phyloP scores from a whole-genome alignment of 2,113 vertebrate species.

The Upupa epops region DNA sequence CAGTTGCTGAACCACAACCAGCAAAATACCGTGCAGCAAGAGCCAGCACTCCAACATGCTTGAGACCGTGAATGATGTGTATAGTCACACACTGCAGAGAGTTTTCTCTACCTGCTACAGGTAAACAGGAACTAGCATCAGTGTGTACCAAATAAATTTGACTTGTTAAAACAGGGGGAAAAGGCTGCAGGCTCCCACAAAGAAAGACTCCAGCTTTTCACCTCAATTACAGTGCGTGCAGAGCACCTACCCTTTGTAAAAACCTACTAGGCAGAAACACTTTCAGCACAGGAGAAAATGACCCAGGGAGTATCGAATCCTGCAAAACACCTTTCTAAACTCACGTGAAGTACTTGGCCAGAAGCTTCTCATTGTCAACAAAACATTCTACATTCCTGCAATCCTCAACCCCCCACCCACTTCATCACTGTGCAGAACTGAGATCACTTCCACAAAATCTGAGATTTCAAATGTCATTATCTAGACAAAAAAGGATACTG shows the following conservation, averaged over 20 bases:
- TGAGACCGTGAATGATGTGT: not conserved
- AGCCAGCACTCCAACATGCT: not conserved
- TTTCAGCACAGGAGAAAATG: not conserved
- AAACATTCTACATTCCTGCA: not conserved
- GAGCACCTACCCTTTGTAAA: not conserved
- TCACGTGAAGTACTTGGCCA: not conserved
- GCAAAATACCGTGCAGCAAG: not conserved
- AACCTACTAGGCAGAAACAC: not conserved
- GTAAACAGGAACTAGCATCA: not conserved
- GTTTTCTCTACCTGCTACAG: not conserved
- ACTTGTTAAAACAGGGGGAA: not conserved
- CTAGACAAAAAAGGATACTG: slow-evolving; percentile 84
- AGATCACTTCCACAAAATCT: not conserved
- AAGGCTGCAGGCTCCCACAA: not conserved
- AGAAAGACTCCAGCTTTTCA: not conserved
- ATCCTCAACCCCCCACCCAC: not conserved
- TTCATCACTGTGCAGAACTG: accelerated
- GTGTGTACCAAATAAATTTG: not conserved
- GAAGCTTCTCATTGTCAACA: accelerated
- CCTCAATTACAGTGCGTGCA: not conserved
- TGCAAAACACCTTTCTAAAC: not conserved
- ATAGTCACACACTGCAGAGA: not conserved
- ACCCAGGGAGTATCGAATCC: not conserved
- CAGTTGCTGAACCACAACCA: not conserved
- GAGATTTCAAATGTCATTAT: not conserved